Base-by-base conservation (phyloP, 1,140 invertebrate species). In the Galleria mellonella region DNA sequence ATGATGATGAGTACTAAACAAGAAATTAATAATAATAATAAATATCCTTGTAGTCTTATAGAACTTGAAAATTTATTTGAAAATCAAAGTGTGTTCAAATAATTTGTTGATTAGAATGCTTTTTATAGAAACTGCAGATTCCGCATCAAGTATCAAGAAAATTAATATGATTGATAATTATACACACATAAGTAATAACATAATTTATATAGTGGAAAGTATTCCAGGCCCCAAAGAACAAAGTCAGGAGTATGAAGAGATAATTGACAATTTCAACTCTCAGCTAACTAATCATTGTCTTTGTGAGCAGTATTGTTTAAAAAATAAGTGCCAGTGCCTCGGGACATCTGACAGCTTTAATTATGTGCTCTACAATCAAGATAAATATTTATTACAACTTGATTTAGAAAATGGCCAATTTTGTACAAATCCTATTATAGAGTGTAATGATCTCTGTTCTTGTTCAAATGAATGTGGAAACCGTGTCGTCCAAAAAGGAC, bases 401-500 rank as follows among this genome's bases (percentile, higher is more conserved):
- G 12, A 37, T 15, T 27, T 15, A 28, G 33, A 55, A 46, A 29
- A 45, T 9, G 11, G n/a, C 12, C 36, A 28, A 29, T 28, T 32
- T 47, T 41, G 9, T 12, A 38, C 51, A 17, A 56, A 53, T 48
- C 62, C 63, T 30, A 51, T 78, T 38, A 43, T 73, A 38, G 81
- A 84, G 63, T 84, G 82, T 32, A 85, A 73, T 63, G 56, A 69
- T 42, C 30, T 55, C 8, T 85, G 82, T 53, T 47, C 51, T 42
- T 83, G 82, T 59, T 43, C 51, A 9, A 29, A 37, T 8, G 38
- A 60, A 9, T 84, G 81, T 59, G 60, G 64, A 23, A 83, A 84
- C 56, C 57, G 75, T n/a, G 14, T 75, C 23, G 81, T 84, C 7
- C 76, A 79, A 51, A 66, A 60, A 33, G 81, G 81, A 0, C 78